A percentile compares a stretch with the other conserved stretches of the same genome.
Evolutionary conservation across 2,888 invertebrate genomes (phyloP).

Genomic region (Stenolophus ochropezus): DNA sequence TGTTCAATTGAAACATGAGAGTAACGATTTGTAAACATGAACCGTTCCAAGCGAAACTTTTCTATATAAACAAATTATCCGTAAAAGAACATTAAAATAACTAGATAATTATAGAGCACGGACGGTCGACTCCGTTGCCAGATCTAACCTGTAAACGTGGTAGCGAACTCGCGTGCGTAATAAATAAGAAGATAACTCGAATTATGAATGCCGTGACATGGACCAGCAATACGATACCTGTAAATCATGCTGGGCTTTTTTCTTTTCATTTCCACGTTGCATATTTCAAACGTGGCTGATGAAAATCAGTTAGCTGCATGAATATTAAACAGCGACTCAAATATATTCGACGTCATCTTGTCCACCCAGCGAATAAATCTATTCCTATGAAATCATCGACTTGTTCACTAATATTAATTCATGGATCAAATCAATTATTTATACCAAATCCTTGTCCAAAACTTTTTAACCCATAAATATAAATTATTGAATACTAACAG

Average conservation of each 20-base stretch:
- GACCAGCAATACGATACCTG: constrained; percentile 69
- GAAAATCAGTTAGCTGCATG: constrained; percentile 66
- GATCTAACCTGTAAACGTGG: constrained; percentile 30
- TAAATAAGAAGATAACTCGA: constrained; percentile 71
- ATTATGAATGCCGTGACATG: constrained; percentile 70
- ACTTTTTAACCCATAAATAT: too few species aligned
- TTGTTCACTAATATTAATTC: neutral
- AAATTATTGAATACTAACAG: too few species aligned
- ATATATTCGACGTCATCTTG: constrained; percentile 46
- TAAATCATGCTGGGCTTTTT: constrained; percentile 67
- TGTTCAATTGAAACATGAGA: neutral
- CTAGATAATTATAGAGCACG: constrained; percentile 6
- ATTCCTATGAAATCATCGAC: neutral
- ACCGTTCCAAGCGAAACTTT: constrained; percentile 12
- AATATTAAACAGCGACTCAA: constrained; percentile 63
- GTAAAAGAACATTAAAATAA: constrained; percentile 4
- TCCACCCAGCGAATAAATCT: constrained; percentile 3
- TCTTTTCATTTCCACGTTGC: constrained; percentile 59
- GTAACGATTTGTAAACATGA: constrained; percentile 15
- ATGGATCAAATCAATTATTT: neutral
- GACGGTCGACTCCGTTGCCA: neutral
- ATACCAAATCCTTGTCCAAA: too few species aligned
- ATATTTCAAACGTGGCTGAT: constrained; percentile 66
- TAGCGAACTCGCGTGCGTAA: constrained; percentile 66
- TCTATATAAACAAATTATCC: constrained; percentile 15